These are phyloP conservation scores for Equus przewalskii DNA, from an alignment of 2,113 vertebrate species.

Conservation along the genomic window DNA sequence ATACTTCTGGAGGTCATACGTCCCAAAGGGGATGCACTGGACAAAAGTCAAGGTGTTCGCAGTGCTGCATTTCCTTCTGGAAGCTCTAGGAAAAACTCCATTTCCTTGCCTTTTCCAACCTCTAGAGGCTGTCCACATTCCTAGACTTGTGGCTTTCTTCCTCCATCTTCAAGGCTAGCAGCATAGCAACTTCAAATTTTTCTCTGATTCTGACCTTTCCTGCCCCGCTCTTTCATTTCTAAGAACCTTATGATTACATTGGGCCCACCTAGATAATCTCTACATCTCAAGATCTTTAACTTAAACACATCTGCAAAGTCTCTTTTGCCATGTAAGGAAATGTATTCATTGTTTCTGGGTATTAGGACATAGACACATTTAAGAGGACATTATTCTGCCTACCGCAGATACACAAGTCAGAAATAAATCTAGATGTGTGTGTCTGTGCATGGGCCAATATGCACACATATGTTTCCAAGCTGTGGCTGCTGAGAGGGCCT, in stretches of 20 bases:
- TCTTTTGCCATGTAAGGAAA: not conserved
- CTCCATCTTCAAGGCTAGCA: not conserved
- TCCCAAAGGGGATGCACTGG: not conserved
- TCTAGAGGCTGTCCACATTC: not conserved
- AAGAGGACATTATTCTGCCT: not conserved
- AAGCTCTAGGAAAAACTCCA: not conserved
- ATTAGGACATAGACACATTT: not conserved
- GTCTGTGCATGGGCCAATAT: not conserved
- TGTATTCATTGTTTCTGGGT: not conserved
- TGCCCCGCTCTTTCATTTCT: not conserved
- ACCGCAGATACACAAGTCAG: not conserved
- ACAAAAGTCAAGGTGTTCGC: not conserved
- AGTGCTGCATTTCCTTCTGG: not conserved
- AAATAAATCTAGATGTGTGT: not conserved
- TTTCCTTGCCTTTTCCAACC: not conserved
- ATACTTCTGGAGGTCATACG: not conserved
- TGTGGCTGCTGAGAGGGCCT: not conserved
- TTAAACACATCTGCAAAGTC: not conserved
- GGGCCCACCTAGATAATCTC: not conserved
- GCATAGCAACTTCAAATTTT: not conserved
- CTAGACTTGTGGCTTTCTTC: not conserved
- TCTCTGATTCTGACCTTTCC: not conserved
- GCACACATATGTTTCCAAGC: not conserved
- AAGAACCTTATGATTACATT: not conserved
- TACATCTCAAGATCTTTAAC: not conserved